Conservation (phyloP, 2,888 invertebrate genomes). For the Hypomecis atomaria region DNA sequence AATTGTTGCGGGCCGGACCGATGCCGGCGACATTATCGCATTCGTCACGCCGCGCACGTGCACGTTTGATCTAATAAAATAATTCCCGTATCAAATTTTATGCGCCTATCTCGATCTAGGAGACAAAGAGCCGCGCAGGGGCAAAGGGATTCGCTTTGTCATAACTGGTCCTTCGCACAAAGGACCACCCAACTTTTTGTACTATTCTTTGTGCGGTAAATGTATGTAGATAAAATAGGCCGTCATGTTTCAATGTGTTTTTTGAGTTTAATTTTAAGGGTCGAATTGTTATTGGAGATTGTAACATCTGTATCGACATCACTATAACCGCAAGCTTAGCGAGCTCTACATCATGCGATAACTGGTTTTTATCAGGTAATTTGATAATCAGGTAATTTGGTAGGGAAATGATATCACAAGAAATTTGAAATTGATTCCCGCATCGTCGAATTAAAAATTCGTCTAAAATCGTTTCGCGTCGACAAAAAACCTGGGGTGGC, state of each 20-base stretch:
- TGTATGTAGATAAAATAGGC: slow-evolving; percentile 70
- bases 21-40: slow-evolving; percentile 76
- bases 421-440: slow-evolving; percentile 36
- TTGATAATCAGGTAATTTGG: slow-evolving; percentile 19
- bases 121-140: slow-evolving; percentile 74
- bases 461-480: slow-evolving; percentile 52
- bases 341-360: not conserved
- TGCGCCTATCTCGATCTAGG: slow-evolving; percentile 82
- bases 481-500: slow-evolving; percentile 68
- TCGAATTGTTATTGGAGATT: slow-evolving; percentile 35
- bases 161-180: slow-evolving; percentile 78
- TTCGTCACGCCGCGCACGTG: slow-evolving; percentile 84
- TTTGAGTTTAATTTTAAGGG: slow-evolving; percentile 47
- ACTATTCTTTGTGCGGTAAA: slow-evolving; percentile 67
- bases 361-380: slow-evolving; percentile 11
- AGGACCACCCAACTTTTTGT: slow-evolving; percentile 73
- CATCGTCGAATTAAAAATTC: slow-evolving; percentile 54
- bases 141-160: slow-evolving; percentile 78
- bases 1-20: slow-evolving; percentile 71
- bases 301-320: slow-evolving; percentile 19
- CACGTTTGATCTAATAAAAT: slow-evolving; percentile 82
- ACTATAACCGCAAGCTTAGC: slow-evolving; percentile 16
- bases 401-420: slow-evolving; percentile 18
- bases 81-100: slow-evolving; percentile 84
- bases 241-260: slow-evolving; percentile 64